A percentile compares a stretch with the other conserved stretches of the same genome.
phyloP scores from a whole-genome alignment of 1,140 invertebrate genomes.

The Drosophila kepulauana region DNA sequence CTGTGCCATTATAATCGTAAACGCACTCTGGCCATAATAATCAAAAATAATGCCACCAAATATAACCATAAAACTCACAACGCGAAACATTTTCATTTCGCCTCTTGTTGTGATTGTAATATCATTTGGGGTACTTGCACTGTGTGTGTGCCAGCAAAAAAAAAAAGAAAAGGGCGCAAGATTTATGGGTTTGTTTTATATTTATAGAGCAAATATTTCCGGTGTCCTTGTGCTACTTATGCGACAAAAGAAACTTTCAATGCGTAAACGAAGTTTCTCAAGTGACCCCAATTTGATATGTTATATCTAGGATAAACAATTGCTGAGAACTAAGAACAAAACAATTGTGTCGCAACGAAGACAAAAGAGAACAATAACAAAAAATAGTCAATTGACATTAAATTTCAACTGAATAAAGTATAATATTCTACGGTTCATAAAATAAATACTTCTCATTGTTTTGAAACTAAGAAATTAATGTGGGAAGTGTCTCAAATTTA shows the following conservation, averaged over 20 bases:
- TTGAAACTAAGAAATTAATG: too few relatives aligned
- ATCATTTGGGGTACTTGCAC: conserved; percentile 30
- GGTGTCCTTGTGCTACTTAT: conserved; percentile 65
- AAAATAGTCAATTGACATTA: too few relatives aligned
- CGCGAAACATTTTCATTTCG: conserved; percentile 30
- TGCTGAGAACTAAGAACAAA: neutral
- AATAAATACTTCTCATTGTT: too few relatives aligned
- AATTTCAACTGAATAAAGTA: too few relatives aligned
- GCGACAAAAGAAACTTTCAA: neutral
- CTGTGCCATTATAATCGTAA: conserved; percentile 40
- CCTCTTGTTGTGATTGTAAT: conserved; percentile 4
- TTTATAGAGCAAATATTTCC: conserved; percentile 67
- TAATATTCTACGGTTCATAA: too few relatives aligned
- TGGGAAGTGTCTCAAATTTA: too few relatives aligned
- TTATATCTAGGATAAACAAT: conserved; percentile 23
- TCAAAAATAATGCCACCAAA: conserved; percentile 71
- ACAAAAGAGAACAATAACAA: too few relatives aligned
- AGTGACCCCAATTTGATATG: conserved; percentile 32
- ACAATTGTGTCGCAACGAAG: too few relatives aligned
- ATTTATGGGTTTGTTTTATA: conserved; percentile 64
- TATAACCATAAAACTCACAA: conserved; percentile 54
- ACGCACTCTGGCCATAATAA: conserved; percentile 61
- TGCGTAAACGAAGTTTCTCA: conserved; percentile 42
- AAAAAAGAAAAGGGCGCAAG: conserved; percentile 38
- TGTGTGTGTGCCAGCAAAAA: neutral